Percentiles rank a stretch among this genome's conserved stretches.
Evolutionary conservation across 2,797 vertebrate species (phyloP).

Genomic region (Sebastes trivittatus): DNA sequence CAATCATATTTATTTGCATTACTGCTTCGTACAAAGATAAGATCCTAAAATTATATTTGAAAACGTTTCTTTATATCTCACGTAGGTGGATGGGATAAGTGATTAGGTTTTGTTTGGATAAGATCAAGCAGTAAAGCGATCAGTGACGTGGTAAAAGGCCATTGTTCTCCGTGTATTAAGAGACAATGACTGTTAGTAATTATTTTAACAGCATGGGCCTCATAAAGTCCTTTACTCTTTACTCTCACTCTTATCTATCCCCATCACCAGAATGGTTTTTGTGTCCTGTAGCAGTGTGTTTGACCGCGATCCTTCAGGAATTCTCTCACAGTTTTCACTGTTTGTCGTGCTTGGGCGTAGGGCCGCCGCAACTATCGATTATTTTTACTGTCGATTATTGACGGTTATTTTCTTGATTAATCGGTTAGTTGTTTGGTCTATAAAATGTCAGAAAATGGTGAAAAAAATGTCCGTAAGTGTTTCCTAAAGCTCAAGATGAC

Average conservation of each 20-base stretch:
- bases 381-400: no score
- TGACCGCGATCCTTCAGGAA: background rate
- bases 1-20: background rate
- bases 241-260: slow-evolving; percentile 11
- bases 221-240: slow-evolving; percentile 11
- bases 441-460: no score
- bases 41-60: background rate
- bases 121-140: slow-evolving; percentile 43
- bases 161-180: slow-evolving; percentile 30
- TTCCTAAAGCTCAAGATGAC: no score
- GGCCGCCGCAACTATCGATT: no score
- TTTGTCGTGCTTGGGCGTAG: background rate
- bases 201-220: slow-evolving; percentile 28
- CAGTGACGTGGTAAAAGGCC: slow-evolving; percentile 29
- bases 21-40: background rate
- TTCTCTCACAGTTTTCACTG: background rate
- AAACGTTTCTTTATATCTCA: background rate
- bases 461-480: no score
- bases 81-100: background rate
- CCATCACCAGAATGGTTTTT: background rate
- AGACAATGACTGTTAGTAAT: slow-evolving; percentile 40
- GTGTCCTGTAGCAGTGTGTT: background rate
- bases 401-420: no score
- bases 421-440: no score
- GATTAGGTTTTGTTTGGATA: slow-evolving; percentile 32